phyloP scores from a whole-genome alignment of 1,140 invertebrate species.

The Dendrolimus kikuchii region DNA sequence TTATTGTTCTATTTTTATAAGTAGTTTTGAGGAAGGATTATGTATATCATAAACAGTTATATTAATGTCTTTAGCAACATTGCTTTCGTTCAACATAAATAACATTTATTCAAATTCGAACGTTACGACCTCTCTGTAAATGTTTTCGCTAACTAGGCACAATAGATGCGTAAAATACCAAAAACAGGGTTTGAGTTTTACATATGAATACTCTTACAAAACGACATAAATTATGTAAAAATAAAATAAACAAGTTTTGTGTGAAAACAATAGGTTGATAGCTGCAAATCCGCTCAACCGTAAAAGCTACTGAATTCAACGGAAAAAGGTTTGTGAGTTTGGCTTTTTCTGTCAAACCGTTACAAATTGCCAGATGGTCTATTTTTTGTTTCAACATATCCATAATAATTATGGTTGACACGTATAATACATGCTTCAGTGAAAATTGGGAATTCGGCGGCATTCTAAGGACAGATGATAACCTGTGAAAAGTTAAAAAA shows the following conservation, averaged over 20 bases:
- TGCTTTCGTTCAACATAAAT: no score
- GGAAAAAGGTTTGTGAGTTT: slow-evolving; percentile 31
- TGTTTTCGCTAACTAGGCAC: no score
- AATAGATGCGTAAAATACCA: no score
- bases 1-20: slow-evolving; percentile 37
- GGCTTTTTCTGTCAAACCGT: slow-evolving; percentile 44
- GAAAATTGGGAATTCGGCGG: slow-evolving; percentile 22
- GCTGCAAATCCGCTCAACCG: slow-evolving; percentile 28
- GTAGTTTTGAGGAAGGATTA: neutral
- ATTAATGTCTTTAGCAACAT: no score
- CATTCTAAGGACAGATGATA: no score
- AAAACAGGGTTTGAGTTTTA: no score
- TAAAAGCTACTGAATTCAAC: slow-evolving; percentile 60
- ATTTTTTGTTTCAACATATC: slow-evolving; percentile 47
- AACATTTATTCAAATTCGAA: no score
- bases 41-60: no score
- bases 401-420: slow-evolving; percentile 39
- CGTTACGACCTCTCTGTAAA: no score
- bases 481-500: no score
- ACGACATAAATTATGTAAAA: neutral
- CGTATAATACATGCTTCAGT: slow-evolving; percentile 27
- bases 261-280: slow-evolving; percentile 8
- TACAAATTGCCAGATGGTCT: slow-evolving; percentile 53
- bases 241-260: neutral
- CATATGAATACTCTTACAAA: no score